phyloP scores from a whole-genome alignment of 2,797 vertebrate genomes.

The Mormyrus hasselquistii region DNA sequence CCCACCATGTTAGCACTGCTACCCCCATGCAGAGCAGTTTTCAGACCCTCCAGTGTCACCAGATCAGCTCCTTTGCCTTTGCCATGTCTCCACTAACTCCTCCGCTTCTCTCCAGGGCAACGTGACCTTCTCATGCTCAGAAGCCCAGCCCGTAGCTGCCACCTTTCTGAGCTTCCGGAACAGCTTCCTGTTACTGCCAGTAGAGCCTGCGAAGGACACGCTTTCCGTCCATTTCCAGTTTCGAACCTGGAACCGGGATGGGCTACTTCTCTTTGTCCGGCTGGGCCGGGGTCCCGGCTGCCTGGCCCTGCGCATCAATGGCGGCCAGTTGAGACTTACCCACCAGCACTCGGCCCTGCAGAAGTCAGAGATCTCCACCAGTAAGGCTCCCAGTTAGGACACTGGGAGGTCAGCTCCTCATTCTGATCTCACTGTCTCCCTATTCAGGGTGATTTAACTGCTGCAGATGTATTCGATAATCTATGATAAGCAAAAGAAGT shows the following conservation, averaged over 20 bases:
- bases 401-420: background rate
- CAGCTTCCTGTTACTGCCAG: constrained; percentile 82
- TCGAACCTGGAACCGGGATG: constrained; percentile 88
- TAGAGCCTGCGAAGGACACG: constrained; percentile 66
- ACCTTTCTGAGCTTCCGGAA: constrained; percentile 77
- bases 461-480: background rate
- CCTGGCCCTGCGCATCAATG: constrained; percentile 72
- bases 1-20: background rate
- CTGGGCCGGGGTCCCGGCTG: constrained; percentile 69
- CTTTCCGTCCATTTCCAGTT: constrained; percentile 88
- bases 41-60: background rate
- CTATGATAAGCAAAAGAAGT: background rate
- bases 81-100: background rate
- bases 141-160: constrained; percentile 80
- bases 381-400: constrained; percentile 53
- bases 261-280: constrained; percentile 74
- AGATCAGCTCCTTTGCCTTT: background rate
- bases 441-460: background rate
- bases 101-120: constrained; percentile 75
- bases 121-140: constrained; percentile 90
- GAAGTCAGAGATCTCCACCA: constrained; percentile 70
- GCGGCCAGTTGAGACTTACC: constrained; percentile 66
- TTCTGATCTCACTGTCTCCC: background rate
- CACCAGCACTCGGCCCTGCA: constrained; percentile 65
- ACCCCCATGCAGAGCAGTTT: background rate